Percentiles rank a stretch among this genome's conserved stretches.
These are phyloP conservation scores for Abramis brama DNA, from an alignment of 2,113 vertebrate genomes.

Conservation along the genomic window DNA sequence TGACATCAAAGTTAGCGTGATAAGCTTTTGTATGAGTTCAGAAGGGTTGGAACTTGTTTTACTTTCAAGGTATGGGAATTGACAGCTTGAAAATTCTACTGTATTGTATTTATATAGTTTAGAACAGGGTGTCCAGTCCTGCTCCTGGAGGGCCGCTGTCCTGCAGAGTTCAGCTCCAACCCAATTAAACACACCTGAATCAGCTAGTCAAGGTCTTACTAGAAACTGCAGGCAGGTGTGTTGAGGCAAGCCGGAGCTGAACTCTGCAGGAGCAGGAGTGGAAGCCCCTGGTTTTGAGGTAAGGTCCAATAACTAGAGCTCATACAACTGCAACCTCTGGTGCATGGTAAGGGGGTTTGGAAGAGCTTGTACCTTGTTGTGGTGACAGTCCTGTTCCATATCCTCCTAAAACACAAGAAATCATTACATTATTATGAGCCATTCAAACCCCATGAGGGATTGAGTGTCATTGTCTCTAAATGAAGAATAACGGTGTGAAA, in stretches of 20 bases:
- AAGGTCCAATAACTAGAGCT: neutral
- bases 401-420: conserved; percentile 66
- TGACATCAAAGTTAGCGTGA: too few species aligned
- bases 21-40: neutral
- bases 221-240: too few species aligned
- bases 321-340: neutral
- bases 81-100: neutral
- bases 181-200: too few species aligned
- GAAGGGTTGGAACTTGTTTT: neutral
- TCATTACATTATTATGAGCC: neutral
- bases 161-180: too few species aligned
- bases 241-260: too few species aligned
- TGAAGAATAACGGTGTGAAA: neutral
- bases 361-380: conserved; percentile 71
- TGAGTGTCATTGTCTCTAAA: too few species aligned
- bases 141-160: too few species aligned
- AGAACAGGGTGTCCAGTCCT: too few species aligned
- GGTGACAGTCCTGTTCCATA: conserved; percentile 72
- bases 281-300: too few species aligned
- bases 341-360: neutral
- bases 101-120: neutral
- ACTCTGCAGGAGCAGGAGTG: too few species aligned
- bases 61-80: neutral
- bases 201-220: too few species aligned
- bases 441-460: neutral